Evolutionary conservation across 2,113 vertebrate species (phyloP), one percentile per base, ranked within the genome.

Genomic region (Tragelaphus imberbis): DNA sequence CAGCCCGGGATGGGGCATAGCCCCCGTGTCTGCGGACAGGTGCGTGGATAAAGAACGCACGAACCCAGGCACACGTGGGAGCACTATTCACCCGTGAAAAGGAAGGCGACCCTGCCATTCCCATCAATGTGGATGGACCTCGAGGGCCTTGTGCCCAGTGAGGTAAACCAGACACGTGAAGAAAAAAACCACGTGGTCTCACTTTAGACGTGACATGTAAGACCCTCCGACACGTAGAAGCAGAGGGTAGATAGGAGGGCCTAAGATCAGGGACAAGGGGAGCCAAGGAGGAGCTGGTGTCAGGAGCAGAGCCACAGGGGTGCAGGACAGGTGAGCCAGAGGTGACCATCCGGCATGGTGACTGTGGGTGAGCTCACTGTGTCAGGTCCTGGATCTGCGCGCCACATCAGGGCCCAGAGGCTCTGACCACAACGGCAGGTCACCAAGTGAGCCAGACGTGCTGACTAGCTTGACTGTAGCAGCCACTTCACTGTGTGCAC

Each of bases 161-260:
- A 33, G 44, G 6, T 30, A 30, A 80, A 33, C 16, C 77, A 30
- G 44, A 80, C 44, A 17, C 27, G 51, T 30, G 8, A 80, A 51
- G 47, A 11, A 30, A 19, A 17, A 19, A 30, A 51, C 8, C 4
- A 25, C 9, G 17, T 80, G 77, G 16, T 11, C 28, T 51, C 47
- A 11, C 47, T 49, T 80, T 44, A n/a, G 1, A 2, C 0, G 1
- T n/a, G 71, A 28, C 25, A 17, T 12, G 19, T 27, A 25, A n/a
- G 15, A 47, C 6, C 0, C 0, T 17, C 3, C 0, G 0, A 6
- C 5, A 27, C 0, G 1, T 3, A 19, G 28, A 16, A 5, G 65
- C n/a, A 15, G 51, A 28, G 5, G 4, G 87, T 14, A 28, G 49
- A 28, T 9, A 11, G n/a, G 0, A 11, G 63, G 0, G 7, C 23